phyloP scores from a whole-genome alignment of 1,140 invertebrate species.

The Drosophila subobscura region DNA sequence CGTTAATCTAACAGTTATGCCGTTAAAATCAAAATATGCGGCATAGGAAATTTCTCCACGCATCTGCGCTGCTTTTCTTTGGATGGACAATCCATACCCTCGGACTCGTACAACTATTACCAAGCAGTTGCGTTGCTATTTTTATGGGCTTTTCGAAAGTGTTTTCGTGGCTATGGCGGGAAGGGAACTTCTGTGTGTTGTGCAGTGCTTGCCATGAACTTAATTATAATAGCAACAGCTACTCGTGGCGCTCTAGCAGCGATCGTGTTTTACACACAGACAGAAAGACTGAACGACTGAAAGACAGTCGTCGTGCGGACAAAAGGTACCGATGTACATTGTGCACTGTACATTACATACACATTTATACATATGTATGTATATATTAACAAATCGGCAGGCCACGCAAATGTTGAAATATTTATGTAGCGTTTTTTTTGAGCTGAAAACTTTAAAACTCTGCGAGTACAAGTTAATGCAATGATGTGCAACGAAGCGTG shows the following conservation, averaged over 20 bases:
- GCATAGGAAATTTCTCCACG: slow-evolving; percentile 54
- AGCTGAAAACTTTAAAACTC: too few species aligned
- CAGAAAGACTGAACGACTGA: slow-evolving; percentile 12
- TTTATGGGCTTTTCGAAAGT: slow-evolving; percentile 63
- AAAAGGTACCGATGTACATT: too few species aligned
- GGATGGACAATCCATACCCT: slow-evolving; percentile 8
- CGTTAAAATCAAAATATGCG: too few species aligned
- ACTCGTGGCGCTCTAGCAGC: slow-evolving; percentile 12
- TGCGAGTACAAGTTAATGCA: slow-evolving; percentile 54
- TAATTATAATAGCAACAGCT: slow-evolving; percentile 58
- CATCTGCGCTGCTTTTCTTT: slow-evolving; percentile 54
- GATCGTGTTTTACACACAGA: slow-evolving; percentile 41
- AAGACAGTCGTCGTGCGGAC: too few species aligned
- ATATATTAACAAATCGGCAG: slow-evolving; percentile 47
- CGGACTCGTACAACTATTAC: too few species aligned
- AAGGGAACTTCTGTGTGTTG: too few species aligned
- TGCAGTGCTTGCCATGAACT: slow-evolving; percentile 51
- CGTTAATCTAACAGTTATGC: too few species aligned
- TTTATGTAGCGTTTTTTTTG: slow-evolving; percentile 37
- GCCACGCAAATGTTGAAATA: slow-evolving; percentile 40
- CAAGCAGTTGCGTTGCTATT: slow-evolving; percentile 52
- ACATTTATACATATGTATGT: slow-evolving; percentile 8
- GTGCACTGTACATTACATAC: too few species aligned
- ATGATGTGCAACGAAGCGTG: slow-evolving; percentile 68
- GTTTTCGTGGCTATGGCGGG: background rate